These are phyloP conservation scores for Ephydatia muelleri DNA, from an alignment of 37 sponge, comb jelly and placozoan species.

Conservation along the genomic window DNA sequence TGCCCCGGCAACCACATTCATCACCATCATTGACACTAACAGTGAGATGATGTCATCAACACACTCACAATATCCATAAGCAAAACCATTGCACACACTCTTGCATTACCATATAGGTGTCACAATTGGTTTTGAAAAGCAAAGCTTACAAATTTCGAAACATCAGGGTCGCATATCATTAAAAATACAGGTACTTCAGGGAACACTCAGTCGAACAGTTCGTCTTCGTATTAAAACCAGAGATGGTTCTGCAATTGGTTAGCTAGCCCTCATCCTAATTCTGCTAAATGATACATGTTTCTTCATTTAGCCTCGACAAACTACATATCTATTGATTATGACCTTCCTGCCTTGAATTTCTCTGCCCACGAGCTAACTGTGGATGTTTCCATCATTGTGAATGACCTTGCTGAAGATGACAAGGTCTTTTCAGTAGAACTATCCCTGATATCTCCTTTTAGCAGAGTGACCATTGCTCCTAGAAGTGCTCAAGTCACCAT, in stretches of 20 bases:
- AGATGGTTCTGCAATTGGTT: background rate
- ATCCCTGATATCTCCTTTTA: background rate
- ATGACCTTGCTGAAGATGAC: background rate
- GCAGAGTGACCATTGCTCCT: background rate
- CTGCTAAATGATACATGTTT: background rate
- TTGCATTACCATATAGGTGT: background rate
- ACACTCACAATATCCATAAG: too few species aligned
- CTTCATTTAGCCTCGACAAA: background rate
- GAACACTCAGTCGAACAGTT: background rate
- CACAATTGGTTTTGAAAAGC: background rate
- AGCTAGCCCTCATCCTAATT: background rate
- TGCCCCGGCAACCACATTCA: background rate
- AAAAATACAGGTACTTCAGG: background rate
- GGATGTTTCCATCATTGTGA: background rate
- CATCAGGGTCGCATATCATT: background rate
- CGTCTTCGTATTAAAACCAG: background rate
- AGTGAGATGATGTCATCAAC: background rate
- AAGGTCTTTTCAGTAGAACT: background rate
- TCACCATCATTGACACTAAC: background rate
- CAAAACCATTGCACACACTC: too few species aligned
- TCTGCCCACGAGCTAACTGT: background rate
- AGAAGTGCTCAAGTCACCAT: background rate
- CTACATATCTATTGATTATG: background rate
- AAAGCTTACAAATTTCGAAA: background rate
- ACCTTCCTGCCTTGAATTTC: background rate